These are phyloP conservation scores for Lysandra coridon DNA, from an alignment of 2,888 invertebrate genomes.

Conservation along the genomic window DNA sequence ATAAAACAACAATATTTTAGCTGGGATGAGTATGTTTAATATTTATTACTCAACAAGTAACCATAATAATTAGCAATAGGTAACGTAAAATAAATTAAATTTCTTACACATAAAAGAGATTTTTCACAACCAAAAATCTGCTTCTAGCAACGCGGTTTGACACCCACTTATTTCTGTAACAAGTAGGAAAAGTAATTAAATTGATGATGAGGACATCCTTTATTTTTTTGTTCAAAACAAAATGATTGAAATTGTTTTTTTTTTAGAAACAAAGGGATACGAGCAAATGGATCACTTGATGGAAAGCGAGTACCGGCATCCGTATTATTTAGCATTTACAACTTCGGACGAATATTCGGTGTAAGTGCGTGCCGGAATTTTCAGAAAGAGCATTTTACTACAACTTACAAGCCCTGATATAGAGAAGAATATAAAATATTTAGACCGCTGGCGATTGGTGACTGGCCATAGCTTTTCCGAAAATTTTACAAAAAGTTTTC, in stretches of 20 bases:
- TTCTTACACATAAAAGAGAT: not conserved
- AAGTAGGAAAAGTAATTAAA: not conserved
- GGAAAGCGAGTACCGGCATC: not conserved
- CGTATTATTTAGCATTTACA: no score
- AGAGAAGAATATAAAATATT: no score
- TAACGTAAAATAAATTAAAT: not conserved
- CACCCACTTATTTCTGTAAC: constrained; percentile 6
- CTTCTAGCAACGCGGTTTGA: not conserved
- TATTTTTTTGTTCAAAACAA: no score
- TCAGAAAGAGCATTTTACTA: no score
- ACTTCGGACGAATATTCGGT: no score
- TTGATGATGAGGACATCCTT: no score
- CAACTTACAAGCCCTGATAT: no score
- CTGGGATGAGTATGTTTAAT: not conserved
- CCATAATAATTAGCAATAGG: not conserved
- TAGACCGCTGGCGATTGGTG: no score
- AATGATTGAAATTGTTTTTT: no score
- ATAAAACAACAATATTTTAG: not conserved
- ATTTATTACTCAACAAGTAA: not conserved
- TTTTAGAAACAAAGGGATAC: not conserved
- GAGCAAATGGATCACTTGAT: not conserved
- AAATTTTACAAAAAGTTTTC: no score
- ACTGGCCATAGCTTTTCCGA: no score
- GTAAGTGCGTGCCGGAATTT: no score
- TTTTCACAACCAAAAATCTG: not conserved